A percentile compares a stretch with the other conserved stretches of the same genome.
Conservation (phyloP, 2,113 vertebrate genomes). For the Percopsis transmontana region DNA sequence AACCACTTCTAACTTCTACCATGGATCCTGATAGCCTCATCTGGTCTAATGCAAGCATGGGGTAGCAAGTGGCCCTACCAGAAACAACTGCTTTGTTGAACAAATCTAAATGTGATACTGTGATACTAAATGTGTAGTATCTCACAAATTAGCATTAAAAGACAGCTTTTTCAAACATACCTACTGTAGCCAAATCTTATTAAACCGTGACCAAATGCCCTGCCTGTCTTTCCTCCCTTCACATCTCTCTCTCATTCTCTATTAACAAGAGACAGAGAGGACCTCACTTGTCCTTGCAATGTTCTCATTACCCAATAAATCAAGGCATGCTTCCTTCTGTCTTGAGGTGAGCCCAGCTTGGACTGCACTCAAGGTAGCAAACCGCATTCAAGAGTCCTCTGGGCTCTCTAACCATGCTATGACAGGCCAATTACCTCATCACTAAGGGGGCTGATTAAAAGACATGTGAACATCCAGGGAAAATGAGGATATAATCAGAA, state of each 20-base stretch:
- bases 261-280: neutral
- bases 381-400: slow-evolving; percentile 17
- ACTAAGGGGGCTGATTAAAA: slow-evolving; percentile 36
- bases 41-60: neutral
- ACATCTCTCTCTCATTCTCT: too few species aligned
- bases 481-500: slow-evolving; percentile 14
- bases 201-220: neutral
- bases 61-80: slow-evolving; percentile 5
- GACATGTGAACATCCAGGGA: slow-evolving; percentile 11
- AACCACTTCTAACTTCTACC: neutral
- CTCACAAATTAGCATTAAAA: neutral
- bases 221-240: slow-evolving; percentile 8
- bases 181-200: neutral
- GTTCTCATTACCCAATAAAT: slow-evolving; percentile 35
- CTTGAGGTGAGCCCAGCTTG: neutral
- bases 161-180: neutral
- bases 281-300: neutral
- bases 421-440: slow-evolving; percentile 50
- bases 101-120: too few species aligned
- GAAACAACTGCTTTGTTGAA: neutral
- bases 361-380: slow-evolving; percentile 16
- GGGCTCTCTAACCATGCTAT: slow-evolving; percentile 16
- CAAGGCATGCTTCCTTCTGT: slow-evolving; percentile 25
- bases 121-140: too few species aligned
- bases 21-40: neutral